Evolutionary conservation across 2,888 invertebrate genomes (phyloP), one percentile per base, ranked within the genome.

Genomic region (Minunthozetes semirufus): DNA sequence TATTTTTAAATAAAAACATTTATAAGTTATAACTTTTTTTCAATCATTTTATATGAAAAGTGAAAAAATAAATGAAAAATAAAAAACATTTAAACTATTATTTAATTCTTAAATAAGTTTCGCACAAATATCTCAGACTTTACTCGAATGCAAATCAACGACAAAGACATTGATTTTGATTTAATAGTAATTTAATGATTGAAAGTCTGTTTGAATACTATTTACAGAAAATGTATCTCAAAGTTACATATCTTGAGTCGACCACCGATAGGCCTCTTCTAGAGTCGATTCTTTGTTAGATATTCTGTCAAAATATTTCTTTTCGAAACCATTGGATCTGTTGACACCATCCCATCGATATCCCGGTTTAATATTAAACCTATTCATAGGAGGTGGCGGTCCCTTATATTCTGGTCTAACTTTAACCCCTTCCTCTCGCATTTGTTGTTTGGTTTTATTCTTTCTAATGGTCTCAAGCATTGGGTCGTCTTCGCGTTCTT

Each of bases 341-440:
- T 99, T 94, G 0, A 99, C 97, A 0, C 99, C 99, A 82, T 99
- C 99, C 99, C 99, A 99, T 17, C 96, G 87, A 83, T 94, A 91
- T 0, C 99, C 99, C 0, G 99, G 99, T 11, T 87, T 85, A 73
- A 99, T 92, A 76, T 89, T 89, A 84, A 90, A 98, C 0, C 99
- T 88, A 85, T 99, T 99, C 17, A 95, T 94, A 74, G 82, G 81
- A 56, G 92, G 90, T 80, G 87, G 92, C 38, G 89, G 88, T 0
- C 97, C 97, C 81, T 89, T 87, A 83, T 94, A 99, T 11, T 79
- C 80, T 5, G 85, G 86, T 73, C 63, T 56, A 17, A 27, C 56
- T 59, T 76, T 76, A 25, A 59, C 8, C 17, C 33, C 38, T 17
- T 27, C 56, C 38, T 74, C 71, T 71, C 61, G 53, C 27, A 70